Evolutionary conservation across 2,888 invertebrate species (phyloP).

Genomic region (Trichogramma evanescens): DNA sequence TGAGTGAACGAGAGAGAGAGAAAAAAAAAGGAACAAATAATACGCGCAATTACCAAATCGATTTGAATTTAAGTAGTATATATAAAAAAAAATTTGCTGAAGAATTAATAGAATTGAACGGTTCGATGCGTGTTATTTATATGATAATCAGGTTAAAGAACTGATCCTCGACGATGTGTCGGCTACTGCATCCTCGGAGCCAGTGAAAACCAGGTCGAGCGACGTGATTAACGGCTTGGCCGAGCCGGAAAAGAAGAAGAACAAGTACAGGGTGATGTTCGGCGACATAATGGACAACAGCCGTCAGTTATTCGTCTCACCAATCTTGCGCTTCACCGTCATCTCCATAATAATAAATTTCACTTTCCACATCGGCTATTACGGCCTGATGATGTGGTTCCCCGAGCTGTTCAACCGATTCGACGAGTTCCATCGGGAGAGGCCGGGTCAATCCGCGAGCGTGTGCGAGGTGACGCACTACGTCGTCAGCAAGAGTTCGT

Average conservation of each 20-base stretch:
- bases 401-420: slow-evolving; percentile 89
- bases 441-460: slow-evolving; percentile 52
- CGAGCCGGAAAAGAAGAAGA: slow-evolving; percentile 32
- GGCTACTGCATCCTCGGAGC: slow-evolving; percentile 21
- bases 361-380: slow-evolving; percentile 90
- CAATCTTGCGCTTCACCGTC: slow-evolving; percentile 74
- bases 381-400: slow-evolving; percentile 96
- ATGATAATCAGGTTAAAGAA: slow-evolving; percentile 40
- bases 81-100: background rate
- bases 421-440: slow-evolving; percentile 67
- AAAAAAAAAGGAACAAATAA: no score
- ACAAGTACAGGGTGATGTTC: slow-evolving; percentile 65
- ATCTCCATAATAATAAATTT: slow-evolving; percentile 86
- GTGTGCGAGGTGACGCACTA: slow-evolving; percentile 73
- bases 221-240: background rate
- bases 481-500: slow-evolving; percentile 63
- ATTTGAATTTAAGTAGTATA: background rate
- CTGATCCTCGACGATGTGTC: slow-evolving; percentile 41
- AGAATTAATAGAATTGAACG: background rate
- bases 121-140: background rate
- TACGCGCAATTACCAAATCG: no score
- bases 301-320: slow-evolving; percentile 71
- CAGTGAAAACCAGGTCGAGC: slow-evolving; percentile 40
- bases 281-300: slow-evolving; percentile 74
- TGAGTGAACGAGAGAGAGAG: no score